A percentile compares a stretch with the other conserved stretches of the same genome.
Conservation (phyloP, 2,888 invertebrate genomes). For the Tiliacea citrago region DNA sequence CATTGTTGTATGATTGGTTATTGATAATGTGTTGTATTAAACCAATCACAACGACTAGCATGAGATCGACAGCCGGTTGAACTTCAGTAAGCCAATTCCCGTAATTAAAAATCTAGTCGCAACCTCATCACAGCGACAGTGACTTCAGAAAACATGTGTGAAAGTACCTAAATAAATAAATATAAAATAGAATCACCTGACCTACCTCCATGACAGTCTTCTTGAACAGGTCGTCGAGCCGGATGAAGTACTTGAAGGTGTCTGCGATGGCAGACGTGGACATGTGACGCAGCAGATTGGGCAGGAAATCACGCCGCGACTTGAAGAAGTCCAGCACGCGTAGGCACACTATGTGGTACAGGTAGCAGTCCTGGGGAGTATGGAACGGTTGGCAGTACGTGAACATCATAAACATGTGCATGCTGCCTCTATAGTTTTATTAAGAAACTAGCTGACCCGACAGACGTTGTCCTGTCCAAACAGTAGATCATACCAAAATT, state of each 20-base stretch:
- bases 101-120: not conserved
- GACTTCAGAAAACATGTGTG: not conserved
- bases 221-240: slow-evolving; percentile 90
- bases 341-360: slow-evolving; percentile 97
- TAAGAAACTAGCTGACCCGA: not conserved
- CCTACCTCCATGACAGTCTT: slow-evolving; percentile 85
- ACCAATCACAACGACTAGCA: not conserved
- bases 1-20: not conserved
- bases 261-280: slow-evolving; percentile 99
- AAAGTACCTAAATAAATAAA: not conserved
- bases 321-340: slow-evolving; percentile 98
- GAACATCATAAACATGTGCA: not conserved
- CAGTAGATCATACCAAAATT: not conserved
- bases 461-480: not conserved
- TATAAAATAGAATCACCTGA: slow-evolving; percentile 17
- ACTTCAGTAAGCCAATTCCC: not conserved
- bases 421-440: not conserved
- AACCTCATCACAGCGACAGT: not conserved
- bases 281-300: slow-evolving; percentile 96
- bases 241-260: slow-evolving; percentile 96
- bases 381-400: not conserved
- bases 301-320: slow-evolving; percentile 96
- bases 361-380: slow-evolving; percentile 95
- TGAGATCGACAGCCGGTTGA: not conserved
- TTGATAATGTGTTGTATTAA: not conserved